Percentiles rank a stretch among this genome's conserved stretches.
Evolutionary conservation across 30 jellyfish, hydroid and myxozoan genomes (phyloP).

Genomic region (Cassiopea xamachana): DNA sequence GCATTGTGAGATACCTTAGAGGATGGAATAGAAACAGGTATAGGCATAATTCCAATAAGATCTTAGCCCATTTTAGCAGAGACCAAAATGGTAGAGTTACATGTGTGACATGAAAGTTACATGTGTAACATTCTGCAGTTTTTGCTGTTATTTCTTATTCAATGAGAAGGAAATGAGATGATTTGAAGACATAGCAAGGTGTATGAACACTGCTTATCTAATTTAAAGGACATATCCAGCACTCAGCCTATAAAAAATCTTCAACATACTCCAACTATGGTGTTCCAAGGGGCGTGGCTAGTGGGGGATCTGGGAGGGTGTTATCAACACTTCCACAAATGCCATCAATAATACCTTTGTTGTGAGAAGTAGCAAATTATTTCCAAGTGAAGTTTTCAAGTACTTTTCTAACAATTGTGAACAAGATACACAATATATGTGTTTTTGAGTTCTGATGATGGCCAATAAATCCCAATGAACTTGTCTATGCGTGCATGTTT

Average conservation of each 20-base stretch:
- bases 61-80: no score
- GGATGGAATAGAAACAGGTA: not conserved
- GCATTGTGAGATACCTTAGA: not conserved
- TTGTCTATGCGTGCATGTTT: constrained; percentile 44
- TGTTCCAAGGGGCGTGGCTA: constrained; percentile 33
- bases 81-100: no score
- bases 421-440: constrained; percentile 28
- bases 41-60: no score
- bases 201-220: not conserved
- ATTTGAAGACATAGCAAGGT: not conserved
- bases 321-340: constrained; percentile 53
- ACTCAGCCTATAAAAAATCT: not conserved
- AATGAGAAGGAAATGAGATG: not conserved
- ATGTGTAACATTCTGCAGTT: no score
- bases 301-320: constrained; percentile 31
- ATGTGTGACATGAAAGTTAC: no score
- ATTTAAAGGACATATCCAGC: not conserved
- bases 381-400: constrained; percentile 54
- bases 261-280: no score
- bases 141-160: no score
- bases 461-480: constrained; percentile 71
- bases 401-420: not conserved
- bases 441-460: no score
- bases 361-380: constrained; percentile 66
- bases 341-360: constrained; percentile 68